phyloP scores from a whole-genome alignment of 2,888 invertebrate species.

The Andrena bucephala region DNA sequence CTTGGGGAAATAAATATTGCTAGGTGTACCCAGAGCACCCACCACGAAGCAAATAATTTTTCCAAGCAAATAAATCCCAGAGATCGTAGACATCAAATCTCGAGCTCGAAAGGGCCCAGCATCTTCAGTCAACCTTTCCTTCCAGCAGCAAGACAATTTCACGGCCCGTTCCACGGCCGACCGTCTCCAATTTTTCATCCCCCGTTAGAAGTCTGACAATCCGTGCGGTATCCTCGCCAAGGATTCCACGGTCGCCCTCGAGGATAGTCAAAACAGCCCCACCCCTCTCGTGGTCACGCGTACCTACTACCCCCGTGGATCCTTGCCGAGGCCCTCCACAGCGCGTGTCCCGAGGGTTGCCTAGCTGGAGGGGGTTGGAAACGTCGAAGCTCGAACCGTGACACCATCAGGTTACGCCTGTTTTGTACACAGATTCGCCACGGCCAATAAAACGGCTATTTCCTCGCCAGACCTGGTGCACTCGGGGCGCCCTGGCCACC shows the following conservation, averaged over 20 bases:
- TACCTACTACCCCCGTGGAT: slow-evolving; percentile 26
- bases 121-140: not conserved
- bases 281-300: slow-evolving; percentile 72
- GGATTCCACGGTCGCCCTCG: slow-evolving; percentile 54
- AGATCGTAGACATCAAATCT: too few species aligned
- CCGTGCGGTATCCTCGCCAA: slow-evolving; percentile 25
- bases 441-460: slow-evolving; percentile 83
- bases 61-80: slow-evolving; percentile 5
- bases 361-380: slow-evolving; percentile 34
- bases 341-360: slow-evolving; percentile 67
- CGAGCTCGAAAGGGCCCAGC: too few species aligned
- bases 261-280: slow-evolving; percentile 80
- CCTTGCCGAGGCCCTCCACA: slow-evolving; percentile 19
- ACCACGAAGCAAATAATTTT: slow-evolving; percentile 25
- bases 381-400: slow-evolving; percentile 65
- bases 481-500: slow-evolving; percentile 53
- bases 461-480: slow-evolving; percentile 51
- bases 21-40: not conserved
- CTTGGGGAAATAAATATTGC: too few species aligned
- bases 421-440: slow-evolving; percentile 83
- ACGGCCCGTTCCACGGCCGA: slow-evolving; percentile 49
- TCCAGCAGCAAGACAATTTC: slow-evolving; percentile 53
- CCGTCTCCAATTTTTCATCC: slow-evolving; percentile 63
- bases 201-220: slow-evolving; percentile 22
- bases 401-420: slow-evolving; percentile 79